Percentiles rank a stretch among this genome's conserved stretches.
phyloP scores from a whole-genome alignment of 2,888 invertebrate species.

The Pristionchus fissidentatus region DNA sequence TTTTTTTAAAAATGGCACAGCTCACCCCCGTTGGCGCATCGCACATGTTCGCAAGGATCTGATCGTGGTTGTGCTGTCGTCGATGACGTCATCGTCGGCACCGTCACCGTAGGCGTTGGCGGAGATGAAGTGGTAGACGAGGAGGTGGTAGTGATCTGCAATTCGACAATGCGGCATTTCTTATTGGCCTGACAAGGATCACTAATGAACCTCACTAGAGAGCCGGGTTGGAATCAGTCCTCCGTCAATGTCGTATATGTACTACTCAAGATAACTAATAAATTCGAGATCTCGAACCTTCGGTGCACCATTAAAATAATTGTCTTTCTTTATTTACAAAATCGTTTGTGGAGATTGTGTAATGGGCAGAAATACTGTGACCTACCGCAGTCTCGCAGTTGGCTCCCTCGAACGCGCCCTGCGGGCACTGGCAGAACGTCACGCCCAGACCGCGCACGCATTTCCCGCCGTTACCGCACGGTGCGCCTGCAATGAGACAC shows the following conservation, averaged over 20 bases:
- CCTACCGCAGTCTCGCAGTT: slow-evolving; percentile 56
- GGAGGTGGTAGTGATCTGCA: neutral
- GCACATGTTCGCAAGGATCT: slow-evolving; percentile 18
- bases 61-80: neutral
- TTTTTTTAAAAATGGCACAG: neutral
- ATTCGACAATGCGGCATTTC: neutral
- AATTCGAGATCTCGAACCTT: too few species aligned
- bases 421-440: slow-evolving; percentile 61
- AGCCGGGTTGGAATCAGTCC: too few species aligned
- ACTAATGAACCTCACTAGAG: too few species aligned
- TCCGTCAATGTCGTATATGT: too few species aligned
- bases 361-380: too few species aligned
- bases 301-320: too few species aligned
- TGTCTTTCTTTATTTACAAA: too few species aligned
- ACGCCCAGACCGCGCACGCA: slow-evolving; percentile 50
- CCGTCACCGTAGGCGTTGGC: neutral
- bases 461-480: slow-evolving; percentile 30
- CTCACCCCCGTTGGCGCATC: slow-evolving; percentile 45
- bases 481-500: neutral
- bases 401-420: slow-evolving; percentile 60
- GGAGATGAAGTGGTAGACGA: neutral
- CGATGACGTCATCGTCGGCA: neutral
- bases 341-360: too few species aligned
- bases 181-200: neutral
- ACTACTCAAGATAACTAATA: too few species aligned